Base-by-base conservation (phyloP, 35 echinoderm and acorn worm genomes). In the Lytechinus variegatus region DNA sequence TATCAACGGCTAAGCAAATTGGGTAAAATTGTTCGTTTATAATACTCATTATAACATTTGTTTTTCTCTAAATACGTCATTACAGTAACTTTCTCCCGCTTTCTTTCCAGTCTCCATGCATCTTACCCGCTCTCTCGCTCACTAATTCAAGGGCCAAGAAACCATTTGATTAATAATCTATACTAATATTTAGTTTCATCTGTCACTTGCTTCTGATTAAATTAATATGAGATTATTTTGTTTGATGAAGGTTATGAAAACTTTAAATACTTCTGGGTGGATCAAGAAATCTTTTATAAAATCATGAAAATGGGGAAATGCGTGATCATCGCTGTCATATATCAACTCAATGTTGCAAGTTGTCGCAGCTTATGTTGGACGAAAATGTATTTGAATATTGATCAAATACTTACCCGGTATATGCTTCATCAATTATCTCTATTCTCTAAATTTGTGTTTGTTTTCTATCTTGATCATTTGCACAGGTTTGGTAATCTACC, bases 401-500 rank as follows among this genome's bases (percentile, higher is more conserved):
- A 58, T 11, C 10, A 58, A 11, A 58, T 9, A 11, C n/a, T 79
- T 7, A 24, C 24, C 66, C n/a, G n/a, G n/a, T n/a, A n/a, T n/a
- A n/a, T 19, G 6, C 6, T 79, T n/a, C 0, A 71, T 24, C 10
- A 89, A 27, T 44, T 44, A 44, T 51, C 52, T 51, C 29, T 90
- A 11, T 90, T 90, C 11, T 44, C 52, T 90, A 14, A n/a, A 89
- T 89, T 53, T 7, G 8, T 89, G 0, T 89, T 52, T 52, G 1
- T n/a, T 93, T 13, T 93, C 29, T 27, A 53, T 19, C 5, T 28
- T 16, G 16, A 9, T 94, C 52, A 54, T 95, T 92, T 56, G 6
- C 21, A 24, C 86, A 99, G 98, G 89, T 95, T 95, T 97, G 86
- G 96, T 97, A 0, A 97, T 99, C 52, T 97, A 97, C 54, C 96